A percentile compares a stretch with the other conserved stretches of the same genome.
These are phyloP conservation scores for Sturnus vulgaris DNA, from an alignment of 2,113 vertebrate genomes.

Conservation along the genomic window DNA sequence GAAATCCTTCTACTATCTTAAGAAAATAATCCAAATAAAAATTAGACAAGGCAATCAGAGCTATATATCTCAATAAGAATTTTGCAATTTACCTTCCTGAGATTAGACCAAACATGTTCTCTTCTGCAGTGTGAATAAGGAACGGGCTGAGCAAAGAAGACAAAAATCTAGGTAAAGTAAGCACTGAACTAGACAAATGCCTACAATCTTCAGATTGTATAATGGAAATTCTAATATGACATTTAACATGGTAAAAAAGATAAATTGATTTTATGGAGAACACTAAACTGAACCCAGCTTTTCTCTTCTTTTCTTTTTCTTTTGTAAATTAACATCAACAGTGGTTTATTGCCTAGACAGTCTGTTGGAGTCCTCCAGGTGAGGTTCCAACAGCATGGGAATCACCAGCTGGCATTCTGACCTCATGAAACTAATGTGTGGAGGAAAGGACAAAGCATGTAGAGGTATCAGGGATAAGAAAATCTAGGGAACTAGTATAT, in stretches of 20 bases:
- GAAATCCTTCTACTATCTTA: background rate
- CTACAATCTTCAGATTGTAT: background rate
- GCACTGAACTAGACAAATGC: background rate
- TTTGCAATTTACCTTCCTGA: background rate
- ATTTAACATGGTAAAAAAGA: background rate
- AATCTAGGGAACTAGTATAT: background rate
- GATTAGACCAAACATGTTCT: background rate
- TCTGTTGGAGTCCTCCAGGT: background rate
- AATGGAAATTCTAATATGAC: background rate
- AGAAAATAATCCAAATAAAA: background rate
- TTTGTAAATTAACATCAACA: background rate
- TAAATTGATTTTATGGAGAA: background rate
- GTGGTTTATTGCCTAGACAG: background rate
- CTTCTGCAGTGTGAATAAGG: background rate
- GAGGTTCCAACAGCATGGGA: background rate
- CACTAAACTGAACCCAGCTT: background rate
- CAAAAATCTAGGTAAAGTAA: background rate
- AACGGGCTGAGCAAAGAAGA: background rate
- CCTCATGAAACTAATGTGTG: background rate
- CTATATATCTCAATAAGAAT: background rate
- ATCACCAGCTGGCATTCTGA: background rate
- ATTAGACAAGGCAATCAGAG: background rate
- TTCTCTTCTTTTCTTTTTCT: background rate
- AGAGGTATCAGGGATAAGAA: background rate
- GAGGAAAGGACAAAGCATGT: background rate